Percentiles rank a stretch among this genome's conserved stretches.
These are phyloP conservation scores for Dromius quadrimaculatus DNA, from an alignment of 2,888 invertebrate species.

Conservation along the genomic window DNA sequence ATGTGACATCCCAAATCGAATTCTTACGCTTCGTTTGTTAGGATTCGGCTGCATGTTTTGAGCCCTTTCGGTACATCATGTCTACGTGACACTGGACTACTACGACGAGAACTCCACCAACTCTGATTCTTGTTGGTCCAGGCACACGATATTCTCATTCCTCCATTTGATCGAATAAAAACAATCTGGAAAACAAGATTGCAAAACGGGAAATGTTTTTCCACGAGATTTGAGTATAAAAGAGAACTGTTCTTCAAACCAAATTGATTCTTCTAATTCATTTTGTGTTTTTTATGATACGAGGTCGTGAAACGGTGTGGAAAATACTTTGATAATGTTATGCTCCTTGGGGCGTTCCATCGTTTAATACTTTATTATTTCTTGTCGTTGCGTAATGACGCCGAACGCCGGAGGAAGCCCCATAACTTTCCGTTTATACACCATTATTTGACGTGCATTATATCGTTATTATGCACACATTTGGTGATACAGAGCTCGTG, in stretches of 20 bases:
- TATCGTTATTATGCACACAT: conserved; percentile 49
- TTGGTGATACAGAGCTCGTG: conserved; percentile 27
- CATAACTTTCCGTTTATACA: conserved; percentile 47
- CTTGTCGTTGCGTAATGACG: conserved; percentile 39
- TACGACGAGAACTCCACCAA: conserved; percentile 13
- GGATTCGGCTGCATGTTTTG: conserved; percentile 35
- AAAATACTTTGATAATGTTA: conserved; percentile 21
- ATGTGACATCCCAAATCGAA: conserved; percentile 49
- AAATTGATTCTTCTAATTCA: neutral
- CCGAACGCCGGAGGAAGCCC: conserved; percentile 4
- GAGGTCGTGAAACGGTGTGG: neutral
- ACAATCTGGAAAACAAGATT: too few relatives aligned
- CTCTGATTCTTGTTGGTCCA: conserved; percentile 28
- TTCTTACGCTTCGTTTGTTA: conserved; percentile 48
- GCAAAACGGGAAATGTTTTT: too few relatives aligned
- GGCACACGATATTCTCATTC: conserved; percentile 29
- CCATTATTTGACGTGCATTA: conserved; percentile 50
- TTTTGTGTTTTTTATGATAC: neutral
- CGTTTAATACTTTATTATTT: conserved; percentile 42
- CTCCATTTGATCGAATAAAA: conserved; percentile 29
- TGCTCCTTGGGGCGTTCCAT: conserved; percentile 24
- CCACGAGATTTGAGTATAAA: too few relatives aligned
- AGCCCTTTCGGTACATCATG: conserved; percentile 29
- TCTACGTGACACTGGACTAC: conserved; percentile 37
- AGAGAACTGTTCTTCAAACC: neutral